Percentiles rank a stretch among this genome's conserved stretches.
phyloP scores from a whole-genome alignment of 2,888 invertebrate genomes.

The Penaeus monodon region DNA sequence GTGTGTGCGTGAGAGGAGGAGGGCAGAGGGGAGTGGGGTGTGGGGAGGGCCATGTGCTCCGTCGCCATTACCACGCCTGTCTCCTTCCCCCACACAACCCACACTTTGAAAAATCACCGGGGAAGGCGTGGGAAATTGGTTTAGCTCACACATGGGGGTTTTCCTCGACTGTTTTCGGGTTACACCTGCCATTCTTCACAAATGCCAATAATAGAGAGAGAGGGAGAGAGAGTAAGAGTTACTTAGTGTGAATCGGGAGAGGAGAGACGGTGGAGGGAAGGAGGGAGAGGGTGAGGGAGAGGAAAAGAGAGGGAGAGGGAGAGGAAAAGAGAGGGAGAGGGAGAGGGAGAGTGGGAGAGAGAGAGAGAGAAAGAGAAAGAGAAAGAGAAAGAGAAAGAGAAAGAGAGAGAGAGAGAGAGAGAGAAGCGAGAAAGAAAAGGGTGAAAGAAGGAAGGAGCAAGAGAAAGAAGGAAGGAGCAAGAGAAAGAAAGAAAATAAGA shows the following conservation, averaged over 20 bases:
- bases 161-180: no score
- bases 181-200: no score
- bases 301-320: neutral
- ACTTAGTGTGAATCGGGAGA: no score
- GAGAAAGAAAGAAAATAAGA: neutral
- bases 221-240: no score
- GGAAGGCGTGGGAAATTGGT: slow-evolving; percentile 43
- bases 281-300: neutral
- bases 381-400: neutral
- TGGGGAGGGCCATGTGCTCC: no score
- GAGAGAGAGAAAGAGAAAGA: neutral
- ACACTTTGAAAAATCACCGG: slow-evolving; percentile 43
- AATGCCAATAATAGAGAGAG: no score
- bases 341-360: neutral
- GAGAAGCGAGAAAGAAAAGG: neutral
- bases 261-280: neutral
- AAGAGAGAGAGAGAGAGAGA: neutral
- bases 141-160: slow-evolving; percentile 11
- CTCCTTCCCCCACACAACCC: neutral
- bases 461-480: neutral
- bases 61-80: no score
- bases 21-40: no score
- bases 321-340: neutral
- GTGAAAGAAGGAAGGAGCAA: neutral
- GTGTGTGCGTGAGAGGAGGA: no score